phyloP scores from a whole-genome alignment of 2,113 vertebrate genomes.

The Neofelis nebulosa region DNA sequence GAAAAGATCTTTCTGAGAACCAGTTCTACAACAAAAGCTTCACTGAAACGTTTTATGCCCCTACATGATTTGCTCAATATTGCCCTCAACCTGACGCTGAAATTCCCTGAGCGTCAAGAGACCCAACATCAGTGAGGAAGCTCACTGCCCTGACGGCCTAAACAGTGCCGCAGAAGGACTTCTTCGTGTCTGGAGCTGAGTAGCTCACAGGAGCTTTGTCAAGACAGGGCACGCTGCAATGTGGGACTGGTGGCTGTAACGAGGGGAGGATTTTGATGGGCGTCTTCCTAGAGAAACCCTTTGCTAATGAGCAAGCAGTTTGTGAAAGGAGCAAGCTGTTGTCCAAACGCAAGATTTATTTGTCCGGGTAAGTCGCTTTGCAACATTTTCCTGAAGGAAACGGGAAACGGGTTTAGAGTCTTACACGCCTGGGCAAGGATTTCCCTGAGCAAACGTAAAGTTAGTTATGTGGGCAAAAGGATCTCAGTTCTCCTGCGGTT shows the following conservation, averaged over 20 bases:
- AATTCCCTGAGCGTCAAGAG: too few relatives aligned
- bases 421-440: background rate
- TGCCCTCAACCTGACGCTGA: background rate
- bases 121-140: background rate
- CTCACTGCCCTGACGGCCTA: fast-evolving
- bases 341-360: background rate
- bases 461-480: background rate
- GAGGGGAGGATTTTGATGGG: background rate
- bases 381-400: background rate
- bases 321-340: background rate
- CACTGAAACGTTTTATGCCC: background rate
- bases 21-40: background rate
- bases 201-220: background rate
- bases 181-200: background rate
- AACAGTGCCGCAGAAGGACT: too few relatives aligned
- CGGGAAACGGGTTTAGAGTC: background rate
- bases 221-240: too few relatives aligned
- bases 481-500: background rate
- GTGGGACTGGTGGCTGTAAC: background rate
- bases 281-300: background rate
- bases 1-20: background rate
- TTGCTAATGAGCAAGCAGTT: background rate
- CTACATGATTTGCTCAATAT: background rate
- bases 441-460: background rate
- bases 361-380: too few relatives aligned